These are phyloP conservation scores for Amphipoea oculea DNA, from an alignment of 2,888 invertebrate species.

Conservation along the genomic window DNA sequence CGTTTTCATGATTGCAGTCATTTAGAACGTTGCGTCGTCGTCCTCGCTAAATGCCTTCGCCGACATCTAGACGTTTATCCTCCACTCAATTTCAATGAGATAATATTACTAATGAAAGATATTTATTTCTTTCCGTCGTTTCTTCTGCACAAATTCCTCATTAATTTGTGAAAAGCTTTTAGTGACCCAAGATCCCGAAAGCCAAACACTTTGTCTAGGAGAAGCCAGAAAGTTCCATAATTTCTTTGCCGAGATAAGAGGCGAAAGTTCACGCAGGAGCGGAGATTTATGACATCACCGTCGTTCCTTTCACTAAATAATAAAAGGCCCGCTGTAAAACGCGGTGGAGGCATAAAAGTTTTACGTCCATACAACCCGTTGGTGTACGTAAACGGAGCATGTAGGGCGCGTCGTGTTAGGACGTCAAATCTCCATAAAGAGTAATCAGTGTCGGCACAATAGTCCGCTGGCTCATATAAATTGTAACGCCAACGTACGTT, in stretches of 20 bases:
- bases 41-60: slow-evolving; percentile 52
- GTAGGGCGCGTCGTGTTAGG: slow-evolving; percentile 81
- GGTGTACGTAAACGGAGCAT: slow-evolving; percentile 83
- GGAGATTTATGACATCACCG: slow-evolving; percentile 90
- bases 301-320: slow-evolving; percentile 91
- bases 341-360: slow-evolving; percentile 89
- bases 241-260: slow-evolving; percentile 90
- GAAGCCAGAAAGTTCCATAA: slow-evolving; percentile 90
- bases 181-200: slow-evolving; percentile 87
- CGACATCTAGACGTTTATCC: slow-evolving; percentile 56
- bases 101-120: slow-evolving; percentile 62
- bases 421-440: slow-evolving; percentile 88
- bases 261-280: slow-evolving; percentile 90
- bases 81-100: slow-evolving; percentile 61
- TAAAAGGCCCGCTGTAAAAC: slow-evolving; percentile 90
- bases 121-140: slow-evolving; percentile 70
- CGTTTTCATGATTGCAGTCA: slow-evolving; percentile 65
- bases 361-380: slow-evolving; percentile 90
- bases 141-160: slow-evolving; percentile 75
- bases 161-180: slow-evolving; percentile 86
- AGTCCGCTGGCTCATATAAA: slow-evolving; percentile 83
- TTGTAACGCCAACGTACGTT: slow-evolving; percentile 80
- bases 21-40: slow-evolving; percentile 50
- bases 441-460: slow-evolving; percentile 88
- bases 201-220: slow-evolving; percentile 90